These are phyloP conservation scores for Petrophora chlorosata DNA, from an alignment of 2,888 invertebrate genomes.

Conservation along the genomic window DNA sequence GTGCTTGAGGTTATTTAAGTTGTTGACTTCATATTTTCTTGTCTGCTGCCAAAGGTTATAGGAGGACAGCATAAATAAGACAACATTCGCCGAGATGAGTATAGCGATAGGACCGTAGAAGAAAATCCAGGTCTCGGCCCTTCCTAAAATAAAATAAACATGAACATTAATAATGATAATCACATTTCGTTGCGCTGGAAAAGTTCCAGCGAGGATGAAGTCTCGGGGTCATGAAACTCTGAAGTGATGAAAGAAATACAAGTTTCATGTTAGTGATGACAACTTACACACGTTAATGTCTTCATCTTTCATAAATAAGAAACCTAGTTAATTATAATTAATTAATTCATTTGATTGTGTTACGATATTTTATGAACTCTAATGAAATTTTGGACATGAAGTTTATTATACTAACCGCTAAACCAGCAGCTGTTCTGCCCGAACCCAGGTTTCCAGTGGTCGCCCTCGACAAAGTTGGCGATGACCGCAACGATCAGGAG, in stretches of 20 bases:
- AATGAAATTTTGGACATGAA: too few relatives aligned
- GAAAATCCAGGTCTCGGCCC: conserved; percentile 84
- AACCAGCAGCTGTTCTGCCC: conserved; percentile 86
- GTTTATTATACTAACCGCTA: conserved; percentile 69
- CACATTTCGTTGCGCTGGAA: too few relatives aligned
- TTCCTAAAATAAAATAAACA: conserved; percentile 63
- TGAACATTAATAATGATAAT: too few relatives aligned
- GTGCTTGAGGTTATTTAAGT: conserved; percentile 81
- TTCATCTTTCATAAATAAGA: too few relatives aligned
- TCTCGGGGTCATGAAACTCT: too few relatives aligned
- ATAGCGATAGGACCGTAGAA: conserved; percentile 87
- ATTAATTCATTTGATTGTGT: too few relatives aligned
- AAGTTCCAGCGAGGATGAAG: too few relatives aligned
- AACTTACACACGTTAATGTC: too few relatives aligned
- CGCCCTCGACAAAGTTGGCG: conserved; percentile 80
- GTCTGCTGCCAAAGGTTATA: conserved; percentile 82
- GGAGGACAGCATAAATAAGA: conserved; percentile 84
- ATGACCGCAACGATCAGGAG: conserved; percentile 79
- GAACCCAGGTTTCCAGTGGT: conserved; percentile 83
- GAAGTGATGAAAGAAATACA: too few relatives aligned
- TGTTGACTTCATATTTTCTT: conserved; percentile 77
- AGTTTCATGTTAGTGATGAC: too few relatives aligned
- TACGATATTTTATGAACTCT: too few relatives aligned
- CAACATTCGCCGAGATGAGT: conserved; percentile 81
- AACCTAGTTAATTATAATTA: too few relatives aligned